Evolutionary conservation across 2,797 vertebrate genomes (phyloP).

Genomic region (Sebastes baramenuke): DNA sequence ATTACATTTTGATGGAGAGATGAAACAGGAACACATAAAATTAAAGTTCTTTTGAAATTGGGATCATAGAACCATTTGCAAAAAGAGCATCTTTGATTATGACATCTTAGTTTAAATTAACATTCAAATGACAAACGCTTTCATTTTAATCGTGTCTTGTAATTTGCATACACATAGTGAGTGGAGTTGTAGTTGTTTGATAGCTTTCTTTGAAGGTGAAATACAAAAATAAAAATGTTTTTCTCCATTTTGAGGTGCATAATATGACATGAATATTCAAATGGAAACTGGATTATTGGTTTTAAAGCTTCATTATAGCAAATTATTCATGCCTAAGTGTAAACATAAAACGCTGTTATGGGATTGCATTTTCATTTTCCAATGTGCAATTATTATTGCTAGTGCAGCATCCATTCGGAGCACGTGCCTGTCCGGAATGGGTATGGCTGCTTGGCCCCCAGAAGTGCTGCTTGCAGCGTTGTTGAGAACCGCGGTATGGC

Average conservation of each 20-base stretch:
- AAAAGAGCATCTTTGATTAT: constrained; percentile 1
- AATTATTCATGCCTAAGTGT: constrained; percentile 27
- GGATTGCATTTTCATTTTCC: background rate
- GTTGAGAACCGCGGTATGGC: too few species aligned
- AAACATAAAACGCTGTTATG: constrained; percentile 2
- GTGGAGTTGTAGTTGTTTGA: constrained; percentile 6
- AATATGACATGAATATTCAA: constrained; percentile 16
- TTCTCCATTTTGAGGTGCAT: background rate
- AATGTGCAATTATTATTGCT: constrained; percentile 1
- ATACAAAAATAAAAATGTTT: background rate
- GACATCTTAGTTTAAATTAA: background rate
- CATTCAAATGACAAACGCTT: constrained; percentile 1
- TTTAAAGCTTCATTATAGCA: constrained; percentile 25
- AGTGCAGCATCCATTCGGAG: too few species aligned
- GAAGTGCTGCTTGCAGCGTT: too few species aligned
- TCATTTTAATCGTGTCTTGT: background rate
- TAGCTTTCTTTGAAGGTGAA: constrained; percentile 25
- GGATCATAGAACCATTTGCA: background rate
- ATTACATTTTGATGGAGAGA: background rate
- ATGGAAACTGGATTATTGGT: background rate
- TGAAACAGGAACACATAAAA: background rate
- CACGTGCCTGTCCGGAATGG: too few species aligned
- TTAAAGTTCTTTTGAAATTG: background rate
- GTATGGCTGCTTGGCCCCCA: too few species aligned
- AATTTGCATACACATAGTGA: constrained; percentile 2